Evolutionary conservation across 2,888 invertebrate species (phyloP), one percentile per base, ranked within the genome.

Genomic region (Pterostichus madidus): DNA sequence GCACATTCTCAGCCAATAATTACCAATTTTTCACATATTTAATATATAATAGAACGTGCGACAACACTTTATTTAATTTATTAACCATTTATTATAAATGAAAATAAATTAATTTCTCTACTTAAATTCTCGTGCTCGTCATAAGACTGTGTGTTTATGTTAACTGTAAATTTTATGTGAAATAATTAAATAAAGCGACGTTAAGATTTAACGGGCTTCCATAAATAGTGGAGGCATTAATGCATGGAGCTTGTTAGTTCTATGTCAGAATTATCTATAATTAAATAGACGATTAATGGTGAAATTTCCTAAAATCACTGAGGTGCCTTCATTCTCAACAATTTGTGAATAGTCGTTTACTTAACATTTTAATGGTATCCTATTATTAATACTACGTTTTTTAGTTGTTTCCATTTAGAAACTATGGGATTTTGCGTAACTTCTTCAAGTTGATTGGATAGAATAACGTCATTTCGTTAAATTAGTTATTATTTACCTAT

Each of bases 131-230:
- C 56, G 15, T 56, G 56, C 39, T 17, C 44, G 46, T 71, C 68
- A 71, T 39, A 64, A 71, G n/a, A 11, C 6, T 17, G 68, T 64
- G 13, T 59, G 31, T 64, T 35, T 59, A 59, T 59, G 64, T 35
- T 71, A 71, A 46, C 68, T 71, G 68, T 71, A 71, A 13, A 71
- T 71, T 71, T 71, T 71, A 71, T 71, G 44, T 71, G 68, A 17
- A 71, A 44, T 71, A 71, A 71, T 71, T 71, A 71, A 71, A 71
- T 71, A 17, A 71, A 44, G 68, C 11, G 15, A 71, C 44, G 68
- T 71, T 71, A 44, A 46, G 24, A 15, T 71, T 71, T 71, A 71
- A 71, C 68, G 44, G 68, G 68, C 68, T 71, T 46, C 68, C 68
- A 71, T 71, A 44, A 71, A 39, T 39, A 71, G 44, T 44, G 24